Evolutionary conservation across 2,888 invertebrate species (phyloP).

Genomic region (Lasius fuliginosus): DNA sequence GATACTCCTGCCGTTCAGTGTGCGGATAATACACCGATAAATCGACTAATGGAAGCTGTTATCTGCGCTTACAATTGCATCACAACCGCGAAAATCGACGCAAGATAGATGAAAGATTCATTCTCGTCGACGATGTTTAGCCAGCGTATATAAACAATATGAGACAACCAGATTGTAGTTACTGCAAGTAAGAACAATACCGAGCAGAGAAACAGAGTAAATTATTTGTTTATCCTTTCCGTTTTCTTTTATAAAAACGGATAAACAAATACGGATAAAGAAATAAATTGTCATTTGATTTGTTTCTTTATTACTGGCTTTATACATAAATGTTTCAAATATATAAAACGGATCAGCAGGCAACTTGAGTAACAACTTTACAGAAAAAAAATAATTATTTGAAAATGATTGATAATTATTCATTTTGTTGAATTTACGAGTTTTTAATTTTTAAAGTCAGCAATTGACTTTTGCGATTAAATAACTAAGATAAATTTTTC

Average conservation of each 20-base stretch:
- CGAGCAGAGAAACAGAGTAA: neutral
- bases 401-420: neutral
- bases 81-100: neutral
- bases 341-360: neutral
- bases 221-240: neutral
- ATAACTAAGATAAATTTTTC: neutral
- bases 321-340: neutral
- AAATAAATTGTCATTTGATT: slow-evolving; percentile 7
- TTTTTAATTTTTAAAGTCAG: neutral
- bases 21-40: slow-evolving; percentile 42
- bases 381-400: neutral
- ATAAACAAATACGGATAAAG: neutral
- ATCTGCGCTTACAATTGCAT: slow-evolving; percentile 27
- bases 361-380: neutral
- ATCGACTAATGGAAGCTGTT: slow-evolving; percentile 13
- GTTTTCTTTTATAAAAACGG: neutral
- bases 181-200: neutral
- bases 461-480: neutral
- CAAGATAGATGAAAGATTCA: neutral
- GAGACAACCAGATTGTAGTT: neutral
- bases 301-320: neutral
- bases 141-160: neutral
- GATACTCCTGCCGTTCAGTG: neutral
- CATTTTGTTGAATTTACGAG: neutral
- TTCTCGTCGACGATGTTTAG: neutral